Evolutionary conservation across 2,113 vertebrate genomes (phyloP).

Genomic region (Corvus moneduloides): DNA sequence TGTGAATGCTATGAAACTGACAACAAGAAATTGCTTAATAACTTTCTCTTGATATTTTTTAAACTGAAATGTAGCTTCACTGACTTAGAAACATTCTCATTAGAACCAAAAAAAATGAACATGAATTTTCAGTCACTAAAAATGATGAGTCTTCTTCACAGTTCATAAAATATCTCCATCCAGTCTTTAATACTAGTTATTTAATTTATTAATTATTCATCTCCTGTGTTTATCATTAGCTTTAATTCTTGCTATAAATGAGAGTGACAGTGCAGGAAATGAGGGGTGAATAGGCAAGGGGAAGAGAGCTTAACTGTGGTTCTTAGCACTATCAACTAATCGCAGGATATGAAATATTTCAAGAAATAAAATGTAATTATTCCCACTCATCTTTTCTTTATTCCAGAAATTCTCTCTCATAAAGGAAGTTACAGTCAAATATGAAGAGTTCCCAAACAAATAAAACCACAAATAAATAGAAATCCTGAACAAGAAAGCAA

Average conservation of each 20-base stretch:
- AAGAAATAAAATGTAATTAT: neutral
- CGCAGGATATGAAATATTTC: neutral
- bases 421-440: neutral
- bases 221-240: neutral
- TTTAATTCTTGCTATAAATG: neutral
- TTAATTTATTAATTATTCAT: neutral
- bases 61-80: neutral
- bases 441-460: neutral
- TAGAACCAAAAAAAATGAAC: neutral
- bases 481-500: neutral
- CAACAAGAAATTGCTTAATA: neutral
- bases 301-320: neutral
- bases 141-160: neutral
- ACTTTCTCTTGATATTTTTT: neutral
- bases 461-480: neutral
- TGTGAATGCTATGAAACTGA: neutral
- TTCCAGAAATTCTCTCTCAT: neutral
- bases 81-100: constrained; percentile 8
- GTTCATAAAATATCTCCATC: neutral
- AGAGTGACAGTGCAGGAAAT: neutral
- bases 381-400: neutral
- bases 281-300: neutral
- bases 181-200: neutral
- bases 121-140: neutral
- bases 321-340: neutral